These are phyloP conservation scores for Lepidochrysops patricia DNA, from an alignment of 2,888 invertebrate species.

Conservation along the genomic window DNA sequence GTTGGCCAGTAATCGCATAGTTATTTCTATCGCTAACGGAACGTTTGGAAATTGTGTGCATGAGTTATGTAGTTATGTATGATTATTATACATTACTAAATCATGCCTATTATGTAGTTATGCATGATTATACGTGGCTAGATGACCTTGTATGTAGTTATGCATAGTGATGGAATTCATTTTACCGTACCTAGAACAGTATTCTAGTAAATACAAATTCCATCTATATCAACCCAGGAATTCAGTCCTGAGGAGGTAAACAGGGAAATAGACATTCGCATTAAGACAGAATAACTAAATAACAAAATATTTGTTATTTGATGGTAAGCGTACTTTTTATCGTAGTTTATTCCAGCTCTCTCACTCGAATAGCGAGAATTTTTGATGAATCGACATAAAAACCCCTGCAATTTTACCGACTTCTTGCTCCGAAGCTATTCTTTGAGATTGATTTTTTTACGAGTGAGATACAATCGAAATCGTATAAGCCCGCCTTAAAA, in stretches of 20 bases:
- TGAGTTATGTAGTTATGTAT: too few relatives aligned
- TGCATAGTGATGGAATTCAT: too few relatives aligned
- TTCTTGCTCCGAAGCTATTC: not conserved
- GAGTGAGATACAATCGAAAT: constrained; percentile 22
- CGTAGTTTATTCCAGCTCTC: not conserved
- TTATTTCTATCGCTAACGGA: not conserved
- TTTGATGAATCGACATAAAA: not conserved
- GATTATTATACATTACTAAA: too few relatives aligned
- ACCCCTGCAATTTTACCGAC: not conserved
- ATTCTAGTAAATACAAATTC: too few relatives aligned
- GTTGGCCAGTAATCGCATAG: not conserved
- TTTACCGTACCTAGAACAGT: too few relatives aligned
- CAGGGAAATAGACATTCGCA: too few relatives aligned
- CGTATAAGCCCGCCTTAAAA: constrained; percentile 23
- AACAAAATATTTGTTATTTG: too few relatives aligned
- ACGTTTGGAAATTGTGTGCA: not conserved
- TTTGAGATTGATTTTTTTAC: constrained; percentile 11
- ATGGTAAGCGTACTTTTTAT: not conserved
- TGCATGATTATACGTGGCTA: too few relatives aligned
- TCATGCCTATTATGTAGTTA: too few relatives aligned
- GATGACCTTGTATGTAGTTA: too few relatives aligned
- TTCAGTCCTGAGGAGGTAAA: too few relatives aligned
- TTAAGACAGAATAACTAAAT: not conserved
- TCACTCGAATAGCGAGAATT: not conserved
- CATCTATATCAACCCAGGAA: too few relatives aligned